These are phyloP conservation scores for Sebastes minor DNA, from an alignment of 2,797 vertebrate species.

Conservation along the genomic window DNA sequence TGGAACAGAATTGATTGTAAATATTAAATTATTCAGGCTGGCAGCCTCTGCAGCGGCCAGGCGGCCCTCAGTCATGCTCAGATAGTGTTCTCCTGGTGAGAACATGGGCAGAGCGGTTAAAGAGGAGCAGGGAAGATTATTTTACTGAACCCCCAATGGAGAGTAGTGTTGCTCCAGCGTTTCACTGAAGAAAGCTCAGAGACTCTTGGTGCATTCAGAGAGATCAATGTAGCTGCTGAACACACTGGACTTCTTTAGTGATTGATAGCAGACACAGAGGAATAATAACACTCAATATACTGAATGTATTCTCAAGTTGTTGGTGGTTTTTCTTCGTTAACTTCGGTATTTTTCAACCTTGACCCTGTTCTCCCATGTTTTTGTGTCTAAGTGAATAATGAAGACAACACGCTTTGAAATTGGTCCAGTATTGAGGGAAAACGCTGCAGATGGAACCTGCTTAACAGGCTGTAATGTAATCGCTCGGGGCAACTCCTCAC, in stretches of 20 bases:
- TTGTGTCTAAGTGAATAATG: too few species aligned
- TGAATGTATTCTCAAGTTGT: neutral
- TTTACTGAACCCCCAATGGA: conserved; percentile 57
- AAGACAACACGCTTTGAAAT: rapidly evolving
- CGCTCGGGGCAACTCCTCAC: too few species aligned
- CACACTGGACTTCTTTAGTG: neutral
- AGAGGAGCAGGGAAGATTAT: conserved; percentile 50
- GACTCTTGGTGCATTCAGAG: neutral
- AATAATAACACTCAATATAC: neutral
- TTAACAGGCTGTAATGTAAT: too few species aligned
- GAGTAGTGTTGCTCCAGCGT: conserved; percentile 37
- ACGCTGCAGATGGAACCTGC: too few species aligned
- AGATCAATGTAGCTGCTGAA: neutral
- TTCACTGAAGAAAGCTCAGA: conserved; percentile 8
- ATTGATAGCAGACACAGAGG: neutral
- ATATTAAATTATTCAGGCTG: conserved; percentile 67
- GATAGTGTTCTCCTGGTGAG: conserved; percentile 60
- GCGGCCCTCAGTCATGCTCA: conserved; percentile 49
- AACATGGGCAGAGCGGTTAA: conserved; percentile 54
- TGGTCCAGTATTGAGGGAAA: too few species aligned
- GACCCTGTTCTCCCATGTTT: too few species aligned
- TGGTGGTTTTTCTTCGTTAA: neutral
- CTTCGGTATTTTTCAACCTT: too few species aligned
- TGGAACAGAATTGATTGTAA: conserved; percentile 63
- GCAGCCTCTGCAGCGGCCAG: conserved; percentile 28